Conservation (phyloP, 2,888 invertebrate genomes). For the Scrobipalpa atriplicella region DNA sequence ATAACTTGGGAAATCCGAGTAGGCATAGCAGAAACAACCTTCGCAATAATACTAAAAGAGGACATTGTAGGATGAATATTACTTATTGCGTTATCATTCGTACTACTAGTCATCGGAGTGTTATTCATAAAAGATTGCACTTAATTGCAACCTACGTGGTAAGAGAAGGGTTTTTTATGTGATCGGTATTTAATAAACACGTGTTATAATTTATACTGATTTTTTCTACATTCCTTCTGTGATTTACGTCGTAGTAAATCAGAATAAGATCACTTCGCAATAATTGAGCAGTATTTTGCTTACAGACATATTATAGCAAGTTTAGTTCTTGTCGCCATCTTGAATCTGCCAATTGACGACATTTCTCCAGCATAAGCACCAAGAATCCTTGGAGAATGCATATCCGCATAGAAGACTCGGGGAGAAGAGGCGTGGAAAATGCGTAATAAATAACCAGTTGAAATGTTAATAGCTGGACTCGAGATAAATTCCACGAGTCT, state of each 20-base stretch:
- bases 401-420: slow-evolving; percentile 14
- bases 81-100: slow-evolving; percentile 31
- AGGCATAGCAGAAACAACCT: slow-evolving; percentile 21
- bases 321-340: too few relatives aligned
- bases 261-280: too few relatives aligned
- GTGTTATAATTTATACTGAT: slow-evolving; percentile 46
- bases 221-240: slow-evolving; percentile 34
- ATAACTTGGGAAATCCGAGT: slow-evolving; percentile 43
- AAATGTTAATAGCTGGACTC: slow-evolving; percentile 45
- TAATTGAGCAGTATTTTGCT: too few relatives aligned
- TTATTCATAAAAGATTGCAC: slow-evolving; percentile 51
- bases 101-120: slow-evolving; percentile 48
- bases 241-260: background rate
- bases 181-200: slow-evolving; percentile 50
- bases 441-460: slow-evolving; percentile 42
- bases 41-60: slow-evolving; percentile 28
- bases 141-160: slow-evolving; percentile 50
- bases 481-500: slow-evolving; percentile 47
- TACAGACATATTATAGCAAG: too few relatives aligned
- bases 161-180: slow-evolving; percentile 38
- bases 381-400: slow-evolving; percentile 7
- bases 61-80: slow-evolving; percentile 37
- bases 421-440: slow-evolving; percentile 30
- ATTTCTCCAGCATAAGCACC: background rate
- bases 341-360: background rate